A percentile compares a stretch with the other conserved stretches of the same genome.
Evolutionary conservation across 2,888 invertebrate genomes (phyloP).

Genomic region (Tenthredo scrophulariae): DNA sequence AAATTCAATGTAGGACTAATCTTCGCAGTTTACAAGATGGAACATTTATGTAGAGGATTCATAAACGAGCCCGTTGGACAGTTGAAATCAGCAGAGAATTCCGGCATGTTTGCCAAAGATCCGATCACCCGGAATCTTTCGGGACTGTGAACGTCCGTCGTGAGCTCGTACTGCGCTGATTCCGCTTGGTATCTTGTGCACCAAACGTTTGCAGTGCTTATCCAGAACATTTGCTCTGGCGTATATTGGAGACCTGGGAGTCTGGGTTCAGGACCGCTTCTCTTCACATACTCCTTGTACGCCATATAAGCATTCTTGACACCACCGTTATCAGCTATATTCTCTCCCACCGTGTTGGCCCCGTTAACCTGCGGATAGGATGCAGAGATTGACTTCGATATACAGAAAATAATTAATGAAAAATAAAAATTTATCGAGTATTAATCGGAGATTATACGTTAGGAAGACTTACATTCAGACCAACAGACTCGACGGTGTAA

Average conservation of each 20-base stretch:
- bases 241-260: neutral
- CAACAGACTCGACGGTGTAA: constrained; percentile 84
- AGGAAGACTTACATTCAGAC: constrained; percentile 78
- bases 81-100: constrained; percentile 83
- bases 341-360: constrained; percentile 95
- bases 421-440: neutral
- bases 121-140: constrained; percentile 83
- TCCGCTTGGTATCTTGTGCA: constrained; percentile 79
- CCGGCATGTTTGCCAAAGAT: constrained; percentile 81
- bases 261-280: neutral
- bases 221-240: neutral
- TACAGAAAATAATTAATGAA: neutral
- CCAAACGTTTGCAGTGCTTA: neutral
- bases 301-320: constrained; percentile 94
- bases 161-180: constrained; percentile 88
- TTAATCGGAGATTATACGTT: too few species aligned
- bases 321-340: constrained; percentile 97
- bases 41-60: constrained; percentile 83
- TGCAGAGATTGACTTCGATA: neutral
- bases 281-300: constrained; percentile 80
- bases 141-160: constrained; percentile 89
- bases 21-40: constrained; percentile 80
- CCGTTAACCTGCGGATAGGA: constrained; percentile 87
- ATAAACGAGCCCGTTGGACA: constrained; percentile 82
- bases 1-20: neutral